A percentile compares a stretch with the other conserved stretches of the same genome.
Evolutionary conservation across 35 echinoderm and acorn worm genomes (phyloP).

Genomic region (Lytechinus variegatus): DNA sequence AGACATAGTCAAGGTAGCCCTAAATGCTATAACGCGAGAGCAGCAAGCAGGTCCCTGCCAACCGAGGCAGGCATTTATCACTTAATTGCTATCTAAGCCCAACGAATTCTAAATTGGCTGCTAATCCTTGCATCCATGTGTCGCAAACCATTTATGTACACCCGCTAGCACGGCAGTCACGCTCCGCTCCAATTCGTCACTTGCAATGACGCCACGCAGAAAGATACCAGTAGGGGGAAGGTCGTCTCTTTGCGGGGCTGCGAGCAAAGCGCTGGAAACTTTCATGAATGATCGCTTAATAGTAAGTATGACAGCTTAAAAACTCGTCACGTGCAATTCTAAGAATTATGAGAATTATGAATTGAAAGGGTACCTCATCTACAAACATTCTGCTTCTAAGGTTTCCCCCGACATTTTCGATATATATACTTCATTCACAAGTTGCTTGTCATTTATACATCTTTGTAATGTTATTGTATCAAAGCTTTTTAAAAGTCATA

Average conservation of each 20-base stretch:
- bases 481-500: no score
- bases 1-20: neutral
- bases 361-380: no score
- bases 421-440: no score
- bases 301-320: no score
- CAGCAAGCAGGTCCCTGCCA: neutral
- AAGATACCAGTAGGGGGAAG: neutral
- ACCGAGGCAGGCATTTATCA: slow-evolving; percentile 10
- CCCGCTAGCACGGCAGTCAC: neutral
- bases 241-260: neutral
- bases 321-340: no score
- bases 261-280: neutral
- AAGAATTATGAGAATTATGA: no score
- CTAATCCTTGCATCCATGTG: slow-evolving; percentile 17
- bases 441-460: no score
- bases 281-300: neutral
- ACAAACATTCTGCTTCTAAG: no score
- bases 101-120: slow-evolving; percentile 18
- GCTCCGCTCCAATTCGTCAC: slow-evolving; percentile 23
- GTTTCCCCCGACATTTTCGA: no score
- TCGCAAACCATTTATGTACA: neutral
- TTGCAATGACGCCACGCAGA: neutral
- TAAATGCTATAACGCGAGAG: neutral
- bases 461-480: no score
- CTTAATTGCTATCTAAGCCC: slow-evolving; percentile 36